phyloP scores from a whole-genome alignment of 2,797 vertebrate genomes.

The Gouania willdenowi region DNA sequence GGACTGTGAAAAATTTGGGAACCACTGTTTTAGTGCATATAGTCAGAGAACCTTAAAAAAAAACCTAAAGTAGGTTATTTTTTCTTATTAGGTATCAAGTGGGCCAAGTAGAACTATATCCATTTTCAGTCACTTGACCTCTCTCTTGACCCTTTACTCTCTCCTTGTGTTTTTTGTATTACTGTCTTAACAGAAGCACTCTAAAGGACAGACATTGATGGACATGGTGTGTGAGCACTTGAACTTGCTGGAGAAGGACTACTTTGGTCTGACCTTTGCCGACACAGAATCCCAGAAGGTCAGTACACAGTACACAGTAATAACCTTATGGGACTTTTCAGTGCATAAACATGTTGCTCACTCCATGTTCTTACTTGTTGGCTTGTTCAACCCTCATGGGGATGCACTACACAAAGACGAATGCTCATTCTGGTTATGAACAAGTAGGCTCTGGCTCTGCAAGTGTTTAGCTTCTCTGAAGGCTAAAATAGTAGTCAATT shows the following conservation, averaged over 20 bases:
- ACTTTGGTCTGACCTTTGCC: slow-evolving; percentile 91
- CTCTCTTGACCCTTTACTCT: background rate
- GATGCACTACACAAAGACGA: slow-evolving; percentile 37
- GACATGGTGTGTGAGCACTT: slow-evolving; percentile 93
- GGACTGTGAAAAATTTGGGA: too few relatives aligned
- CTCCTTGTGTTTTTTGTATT: slow-evolving; percentile 17
- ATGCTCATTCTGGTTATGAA: slow-evolving; percentile 12
- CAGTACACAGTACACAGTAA: slow-evolving; percentile 33
- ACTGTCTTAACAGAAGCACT: slow-evolving; percentile 84
- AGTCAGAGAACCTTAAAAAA: too few relatives aligned
- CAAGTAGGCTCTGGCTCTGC: slow-evolving; percentile 24
- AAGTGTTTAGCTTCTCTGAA: too few relatives aligned
- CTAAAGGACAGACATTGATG: slow-evolving; percentile 88
- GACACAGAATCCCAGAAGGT: slow-evolving; percentile 97
- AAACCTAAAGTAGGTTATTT: too few relatives aligned
- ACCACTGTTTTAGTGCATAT: too few relatives aligned
- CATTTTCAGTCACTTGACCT: too few relatives aligned
- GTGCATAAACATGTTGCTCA: slow-evolving; percentile 11
- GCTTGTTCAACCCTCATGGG: slow-evolving; percentile 8
- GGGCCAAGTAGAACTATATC: too few relatives aligned
- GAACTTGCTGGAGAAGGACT: slow-evolving; percentile 96
- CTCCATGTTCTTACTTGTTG: slow-evolving; percentile 37
- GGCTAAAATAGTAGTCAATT: too few relatives aligned
- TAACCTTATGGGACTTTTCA: background rate
- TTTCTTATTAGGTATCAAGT: too few relatives aligned